A percentile compares a stretch with the other conserved stretches of the same genome.
phyloP scores from a whole-genome alignment of 2,113 vertebrate species.

The Climacteris rufus region DNA sequence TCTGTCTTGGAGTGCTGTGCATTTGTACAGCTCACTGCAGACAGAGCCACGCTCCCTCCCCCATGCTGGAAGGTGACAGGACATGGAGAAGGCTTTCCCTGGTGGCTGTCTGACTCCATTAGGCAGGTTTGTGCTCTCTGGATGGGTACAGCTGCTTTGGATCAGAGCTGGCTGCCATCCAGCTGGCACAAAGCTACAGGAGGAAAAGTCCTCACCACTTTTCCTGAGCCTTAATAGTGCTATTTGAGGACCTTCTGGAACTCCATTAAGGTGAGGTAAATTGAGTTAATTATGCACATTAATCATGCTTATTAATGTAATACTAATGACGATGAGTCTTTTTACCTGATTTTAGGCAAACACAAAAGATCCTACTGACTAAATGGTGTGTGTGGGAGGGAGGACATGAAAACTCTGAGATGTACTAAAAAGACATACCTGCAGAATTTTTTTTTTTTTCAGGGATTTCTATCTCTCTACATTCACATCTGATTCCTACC shows the following conservation, averaged over 20 bases:
- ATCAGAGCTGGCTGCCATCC: neutral
- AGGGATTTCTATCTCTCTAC: neutral
- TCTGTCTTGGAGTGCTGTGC: neutral
- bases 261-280: slow-evolving; percentile 2
- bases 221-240: neutral
- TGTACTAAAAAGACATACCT: neutral
- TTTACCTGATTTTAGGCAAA: neutral
- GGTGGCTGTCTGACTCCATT: neutral
- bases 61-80: neutral
- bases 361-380: neutral
- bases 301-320: neutral
- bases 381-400: neutral
- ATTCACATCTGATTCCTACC: neutral
- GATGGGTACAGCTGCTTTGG: neutral
- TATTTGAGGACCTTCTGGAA: neutral
- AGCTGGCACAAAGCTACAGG: neutral
- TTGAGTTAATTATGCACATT: neutral
- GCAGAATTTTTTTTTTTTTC: neutral
- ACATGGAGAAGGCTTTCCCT: neutral
- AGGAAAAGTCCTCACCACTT: neutral
- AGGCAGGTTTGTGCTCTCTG: neutral
- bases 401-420: neutral
- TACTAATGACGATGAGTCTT: neutral
- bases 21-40: neutral
- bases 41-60: neutral